Base-by-base conservation (phyloP, 2,797 vertebrate genomes). In the Schizopygopsis malacanthus region DNA sequence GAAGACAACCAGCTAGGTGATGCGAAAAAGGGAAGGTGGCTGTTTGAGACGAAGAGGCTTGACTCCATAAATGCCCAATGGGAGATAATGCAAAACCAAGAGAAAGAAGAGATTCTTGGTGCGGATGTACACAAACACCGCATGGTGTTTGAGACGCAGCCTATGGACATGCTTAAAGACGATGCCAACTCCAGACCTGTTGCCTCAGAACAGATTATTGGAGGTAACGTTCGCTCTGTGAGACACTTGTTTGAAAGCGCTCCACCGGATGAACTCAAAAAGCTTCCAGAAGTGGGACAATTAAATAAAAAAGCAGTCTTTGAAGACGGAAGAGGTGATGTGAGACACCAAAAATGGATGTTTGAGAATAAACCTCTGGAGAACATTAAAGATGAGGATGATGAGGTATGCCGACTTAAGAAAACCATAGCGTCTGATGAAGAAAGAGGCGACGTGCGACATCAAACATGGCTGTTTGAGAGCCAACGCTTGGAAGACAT, bases 401-500 rank as follows among this genome's bases (percentile, higher is more conserved):
- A 91, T 47, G 95, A 96, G 81, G 91, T 95, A 77, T 96, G 95
- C 41, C 97, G 95, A 87, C 93, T 97, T 88, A 94, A 96, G 90
- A 97, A 95, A 93, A 89, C 92, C 6, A 90, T 87, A 43, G 90
- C 95, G 50, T 94, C 94, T 50, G 91, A 96, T 72, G 96, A 97
- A 90, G 97, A 98, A 89, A 97, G 91, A 85, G 97, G 97, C 1
- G 96, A 98, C 83, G 97, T 98, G 6, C 94, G 92, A 85, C 97
- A 97, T 88, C 97, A 98, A 81, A 97, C 95, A 93, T 97, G 96
- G 97, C 75, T 96, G 89, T 99, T 99, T 92, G 97, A 99, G 92
- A 97, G 96, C 76, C 95, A 97, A 75, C 94, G 94, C 85, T 93
- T 99, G 22, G 97, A 98, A 92, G 93, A 97, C 69, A 97, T 98